Evolutionary conservation across 2,888 invertebrate species (phyloP).

Genomic region (Aquatica leii): DNA sequence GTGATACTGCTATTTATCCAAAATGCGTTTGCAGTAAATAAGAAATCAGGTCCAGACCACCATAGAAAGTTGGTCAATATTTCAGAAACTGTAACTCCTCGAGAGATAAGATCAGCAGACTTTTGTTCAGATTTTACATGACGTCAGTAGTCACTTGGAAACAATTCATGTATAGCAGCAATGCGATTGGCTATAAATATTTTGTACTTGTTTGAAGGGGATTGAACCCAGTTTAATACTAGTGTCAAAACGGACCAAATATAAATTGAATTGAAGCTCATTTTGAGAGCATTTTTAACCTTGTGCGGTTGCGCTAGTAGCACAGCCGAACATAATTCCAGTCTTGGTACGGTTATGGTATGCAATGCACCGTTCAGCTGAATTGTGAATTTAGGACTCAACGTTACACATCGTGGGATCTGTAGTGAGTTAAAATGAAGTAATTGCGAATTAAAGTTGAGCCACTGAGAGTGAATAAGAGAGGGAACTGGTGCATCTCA

Average conservation of each 20-base stretch:
- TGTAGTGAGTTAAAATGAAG: background rate
- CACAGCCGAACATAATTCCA: background rate
- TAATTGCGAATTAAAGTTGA: background rate
- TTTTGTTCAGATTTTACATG: background rate
- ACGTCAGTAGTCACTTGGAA: background rate
- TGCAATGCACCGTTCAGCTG: background rate
- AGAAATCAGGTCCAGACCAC: no score
- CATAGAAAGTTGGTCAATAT: background rate
- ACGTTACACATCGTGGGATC: background rate
- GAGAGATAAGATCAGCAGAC: background rate
- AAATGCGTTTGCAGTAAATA: no score
- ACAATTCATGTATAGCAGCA: background rate
- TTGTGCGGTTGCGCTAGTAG: background rate
- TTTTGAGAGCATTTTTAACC: background rate
- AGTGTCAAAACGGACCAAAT: conserved; percentile 17
- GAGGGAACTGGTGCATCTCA: background rate
- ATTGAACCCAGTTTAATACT: conserved; percentile 31
- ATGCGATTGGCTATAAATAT: background rate
- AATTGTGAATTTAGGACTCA: background rate
- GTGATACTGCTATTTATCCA: no score
- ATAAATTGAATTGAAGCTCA: no score
- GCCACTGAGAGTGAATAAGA: background rate
- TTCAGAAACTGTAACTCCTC: background rate
- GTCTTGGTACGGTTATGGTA: background rate
- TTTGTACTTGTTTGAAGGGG: conserved; percentile 7